Evolutionary conservation across 2,888 invertebrate genomes (phyloP), one percentile per base, ranked within the genome.

Genomic region (Limenitis camilla): DNA sequence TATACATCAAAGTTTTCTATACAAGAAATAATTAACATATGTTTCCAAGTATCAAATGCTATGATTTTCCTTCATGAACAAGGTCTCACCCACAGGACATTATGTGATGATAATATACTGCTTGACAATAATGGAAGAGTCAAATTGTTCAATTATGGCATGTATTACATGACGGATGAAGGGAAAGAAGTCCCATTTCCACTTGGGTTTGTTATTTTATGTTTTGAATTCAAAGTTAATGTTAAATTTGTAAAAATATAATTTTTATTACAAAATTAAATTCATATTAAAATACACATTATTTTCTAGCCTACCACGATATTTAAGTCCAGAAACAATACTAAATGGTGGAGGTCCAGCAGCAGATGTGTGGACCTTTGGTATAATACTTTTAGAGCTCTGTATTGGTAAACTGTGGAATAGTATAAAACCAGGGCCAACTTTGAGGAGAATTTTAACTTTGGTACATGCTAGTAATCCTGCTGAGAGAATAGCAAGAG

Each of bases 311-410:
- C 32, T 47, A 39, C 39, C 39, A 6, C 47, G 91, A 62, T 96
- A 96, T 69, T 89, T 93, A 58, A 92, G 96, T 27, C 96, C 96
- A 0, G 96, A 96, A 82, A 91, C 94, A 35, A 91, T 95, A 63
- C 71, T 94, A 4, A 90, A 90, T 47, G 90, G 90, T 29, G 89
- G 91, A 47, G 93, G 94, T 44, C 90, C 92, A 0, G 94, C 96
- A 75, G 92, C 93, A 11, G 99, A 99, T 80, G 90, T 97, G 30
- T 99, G 99, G 99, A 93, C 96, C 1, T 83, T 97, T 55, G 99
- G 97, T n/a, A 92, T 99, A 53, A 91, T 98, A 54, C 75, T 98
- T 32, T 86, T 94, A 0, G 97, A 98, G 80, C 77, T 96, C 5
- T 84, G 93, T 53, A 80, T 96, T 38, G 91, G 92, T 56, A 87